A percentile compares a stretch with the other conserved stretches of the same genome.
These are phyloP conservation scores for Scomber scombrus DNA, from an alignment of 2,113 vertebrate genomes.

Conservation along the genomic window DNA sequence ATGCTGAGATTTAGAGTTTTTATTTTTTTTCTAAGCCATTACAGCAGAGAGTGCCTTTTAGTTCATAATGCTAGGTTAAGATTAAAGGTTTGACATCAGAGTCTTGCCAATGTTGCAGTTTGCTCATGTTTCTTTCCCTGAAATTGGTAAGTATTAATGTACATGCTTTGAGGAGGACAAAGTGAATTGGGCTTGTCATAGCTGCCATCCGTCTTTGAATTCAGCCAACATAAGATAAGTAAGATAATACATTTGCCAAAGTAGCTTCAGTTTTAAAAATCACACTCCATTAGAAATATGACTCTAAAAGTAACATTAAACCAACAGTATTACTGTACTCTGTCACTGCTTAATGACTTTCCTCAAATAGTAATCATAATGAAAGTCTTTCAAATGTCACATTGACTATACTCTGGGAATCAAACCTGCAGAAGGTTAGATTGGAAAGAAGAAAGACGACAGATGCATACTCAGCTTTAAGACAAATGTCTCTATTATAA, in stretches of 20 bases:
- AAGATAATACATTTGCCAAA: constrained; percentile 27
- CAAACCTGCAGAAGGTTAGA: too few species aligned
- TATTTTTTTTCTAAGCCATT: neutral
- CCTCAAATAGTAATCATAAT: constrained; percentile 52
- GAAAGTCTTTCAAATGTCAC: constrained; percentile 54
- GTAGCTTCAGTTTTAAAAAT: constrained; percentile 38
- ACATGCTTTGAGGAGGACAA: constrained; percentile 7
- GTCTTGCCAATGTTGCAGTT: neutral
- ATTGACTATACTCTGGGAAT: neutral
- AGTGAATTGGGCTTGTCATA: constrained; percentile 26
- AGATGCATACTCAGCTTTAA: neutral
- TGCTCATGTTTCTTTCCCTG: neutral
- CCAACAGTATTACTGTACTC: constrained; percentile 32
- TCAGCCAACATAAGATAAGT: constrained; percentile 23
- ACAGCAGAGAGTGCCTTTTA: neutral
- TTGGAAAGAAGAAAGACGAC: neutral
- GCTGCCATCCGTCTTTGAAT: constrained; percentile 12
- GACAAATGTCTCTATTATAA: constrained; percentile 20
- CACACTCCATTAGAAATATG: constrained; percentile 29
- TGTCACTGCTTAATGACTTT: constrained; percentile 33
- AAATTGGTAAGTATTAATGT: neutral
- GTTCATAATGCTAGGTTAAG: neutral
- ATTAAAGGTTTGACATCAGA: neutral
- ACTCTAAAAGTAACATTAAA: constrained; percentile 37
- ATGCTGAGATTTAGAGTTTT: neutral